Evolutionary conservation across 2,888 invertebrate species (phyloP).

Genomic region (Agrilus cyanescens): DNA sequence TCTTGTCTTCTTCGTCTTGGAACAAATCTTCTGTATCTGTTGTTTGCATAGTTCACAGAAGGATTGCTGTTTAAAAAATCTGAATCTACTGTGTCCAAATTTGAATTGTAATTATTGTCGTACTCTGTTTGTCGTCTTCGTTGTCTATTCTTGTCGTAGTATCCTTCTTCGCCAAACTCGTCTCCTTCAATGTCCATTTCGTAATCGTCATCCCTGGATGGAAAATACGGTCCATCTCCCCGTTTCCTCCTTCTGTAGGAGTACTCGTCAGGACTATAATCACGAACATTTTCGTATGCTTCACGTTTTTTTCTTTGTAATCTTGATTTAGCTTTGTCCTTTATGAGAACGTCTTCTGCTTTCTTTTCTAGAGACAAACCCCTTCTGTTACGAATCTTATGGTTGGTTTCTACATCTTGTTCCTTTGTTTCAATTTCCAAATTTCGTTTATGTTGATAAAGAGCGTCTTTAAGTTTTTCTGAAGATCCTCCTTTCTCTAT

Average conservation of each 20-base stretch:
- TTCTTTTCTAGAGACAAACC: too few relatives aligned
- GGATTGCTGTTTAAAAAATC: neutral
- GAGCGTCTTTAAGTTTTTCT: too few relatives aligned
- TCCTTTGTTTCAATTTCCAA: too few relatives aligned
- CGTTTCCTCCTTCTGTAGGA: conserved; percentile 22
- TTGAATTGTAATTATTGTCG: conserved; percentile 25
- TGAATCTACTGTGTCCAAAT: conserved; percentile 24
- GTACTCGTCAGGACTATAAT: too few relatives aligned
- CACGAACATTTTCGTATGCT: too few relatives aligned
- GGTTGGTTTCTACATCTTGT: too few relatives aligned
- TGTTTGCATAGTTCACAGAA: neutral
- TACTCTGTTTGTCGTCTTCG: conserved; percentile 22
- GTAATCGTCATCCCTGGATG: conserved; percentile 28
- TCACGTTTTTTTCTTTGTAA: too few relatives aligned
- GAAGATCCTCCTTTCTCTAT: too few relatives aligned
- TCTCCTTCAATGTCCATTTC: conserved; percentile 40
- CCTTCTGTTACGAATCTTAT: too few relatives aligned
- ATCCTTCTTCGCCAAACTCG: conserved; percentile 41
- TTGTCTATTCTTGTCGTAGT: conserved; percentile 29
- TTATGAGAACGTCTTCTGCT: too few relatives aligned
- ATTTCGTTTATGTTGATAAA: too few relatives aligned
- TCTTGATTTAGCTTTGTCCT: too few relatives aligned
- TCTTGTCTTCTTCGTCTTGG: conserved; percentile 18
- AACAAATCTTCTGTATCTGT: neutral
- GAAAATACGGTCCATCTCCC: conserved; percentile 32